Evolutionary conservation across 2,797 vertebrate species (phyloP).

Genomic region (Sebastes itinus): DNA sequence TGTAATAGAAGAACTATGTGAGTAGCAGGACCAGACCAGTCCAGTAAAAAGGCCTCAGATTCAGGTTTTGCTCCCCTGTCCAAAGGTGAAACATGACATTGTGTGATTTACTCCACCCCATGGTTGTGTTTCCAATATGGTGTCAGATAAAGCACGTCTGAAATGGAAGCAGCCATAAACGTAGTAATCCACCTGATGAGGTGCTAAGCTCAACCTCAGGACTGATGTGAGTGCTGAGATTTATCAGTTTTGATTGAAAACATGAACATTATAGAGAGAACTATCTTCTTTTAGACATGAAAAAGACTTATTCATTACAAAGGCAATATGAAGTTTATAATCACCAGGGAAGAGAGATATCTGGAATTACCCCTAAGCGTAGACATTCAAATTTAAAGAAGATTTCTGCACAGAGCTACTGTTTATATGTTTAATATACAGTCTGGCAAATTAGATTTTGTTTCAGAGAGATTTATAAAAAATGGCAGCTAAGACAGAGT

Average conservation of each 20-base stretch:
- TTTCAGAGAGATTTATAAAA: background rate
- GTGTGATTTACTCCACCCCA: conserved; percentile 15
- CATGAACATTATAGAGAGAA: background rate
- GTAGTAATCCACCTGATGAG: conserved; percentile 23
- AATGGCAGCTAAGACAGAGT: background rate
- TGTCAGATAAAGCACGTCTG: too few relatives aligned
- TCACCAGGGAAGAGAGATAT: background rate
- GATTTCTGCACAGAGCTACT: background rate
- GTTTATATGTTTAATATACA: background rate
- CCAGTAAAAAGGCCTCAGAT: background rate
- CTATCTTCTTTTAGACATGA: background rate
- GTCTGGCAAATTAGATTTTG: background rate
- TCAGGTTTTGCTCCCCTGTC: background rate
- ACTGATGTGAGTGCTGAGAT: background rate
- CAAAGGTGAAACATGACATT: conserved; percentile 13
- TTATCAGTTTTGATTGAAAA: background rate
- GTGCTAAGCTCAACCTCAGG: conserved; percentile 16
- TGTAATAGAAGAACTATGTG: background rate
- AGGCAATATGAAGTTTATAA: background rate
- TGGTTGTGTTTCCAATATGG: too few relatives aligned
- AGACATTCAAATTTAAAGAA: background rate
- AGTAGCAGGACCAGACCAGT: background rate
- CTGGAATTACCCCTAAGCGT: background rate
- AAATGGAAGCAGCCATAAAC: too few relatives aligned
- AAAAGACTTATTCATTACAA: background rate